These are phyloP conservation scores for Leguminivora glycinivorella DNA, from an alignment of 1,140 invertebrate genomes.

Conservation along the genomic window DNA sequence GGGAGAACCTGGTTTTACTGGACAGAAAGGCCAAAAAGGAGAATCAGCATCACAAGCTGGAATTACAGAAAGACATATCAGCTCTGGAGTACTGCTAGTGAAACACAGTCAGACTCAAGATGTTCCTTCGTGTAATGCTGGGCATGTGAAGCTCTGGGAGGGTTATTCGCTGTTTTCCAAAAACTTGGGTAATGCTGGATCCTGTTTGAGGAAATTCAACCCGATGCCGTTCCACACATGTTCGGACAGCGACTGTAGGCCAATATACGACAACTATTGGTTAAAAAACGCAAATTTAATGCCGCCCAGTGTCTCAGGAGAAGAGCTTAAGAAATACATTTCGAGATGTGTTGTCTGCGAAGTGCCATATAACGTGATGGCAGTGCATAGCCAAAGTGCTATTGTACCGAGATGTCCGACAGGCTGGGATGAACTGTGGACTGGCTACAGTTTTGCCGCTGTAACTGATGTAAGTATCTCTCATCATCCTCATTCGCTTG, in stretches of 20 bases:
- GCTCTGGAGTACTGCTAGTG: conserved; percentile 93
- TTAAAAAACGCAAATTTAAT: conserved; percentile 94
- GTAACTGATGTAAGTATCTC: conserved; percentile 81
- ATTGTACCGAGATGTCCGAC: conserved; percentile 94
- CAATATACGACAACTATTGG: conserved; percentile 99
- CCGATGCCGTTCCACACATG: conserved; percentile 99
- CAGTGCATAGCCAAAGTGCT: conserved; percentile 96
- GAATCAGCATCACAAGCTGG: conserved; percentile 76
- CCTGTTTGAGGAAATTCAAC: conserved; percentile 95
- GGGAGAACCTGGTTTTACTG: conserved; percentile 58
- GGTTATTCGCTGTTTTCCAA: conserved; percentile 98
- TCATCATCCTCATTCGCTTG: no score
- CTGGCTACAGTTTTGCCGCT: conserved; percentile 98
- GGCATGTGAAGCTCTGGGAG: conserved; percentile 94
- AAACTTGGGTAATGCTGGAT: conserved; percentile 95
- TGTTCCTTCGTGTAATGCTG: conserved; percentile 90
- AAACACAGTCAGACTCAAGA: conserved; percentile 93
- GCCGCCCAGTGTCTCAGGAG: conserved; percentile 95
- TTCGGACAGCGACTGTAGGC: conserved; percentile 92
- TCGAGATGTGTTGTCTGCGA: conserved; percentile 97
- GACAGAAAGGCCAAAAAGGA: conserved; percentile 84
- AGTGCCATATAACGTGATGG: conserved; percentile 95
- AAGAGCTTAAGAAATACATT: conserved; percentile 92
- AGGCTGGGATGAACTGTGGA: conserved; percentile 96
- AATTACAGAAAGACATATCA: conserved; percentile 80